Percentiles rank a stretch among this genome's conserved stretches.
Evolutionary conservation across 1,140 invertebrate species (phyloP).

Genomic region (Pectinophora gossypiella): DNA sequence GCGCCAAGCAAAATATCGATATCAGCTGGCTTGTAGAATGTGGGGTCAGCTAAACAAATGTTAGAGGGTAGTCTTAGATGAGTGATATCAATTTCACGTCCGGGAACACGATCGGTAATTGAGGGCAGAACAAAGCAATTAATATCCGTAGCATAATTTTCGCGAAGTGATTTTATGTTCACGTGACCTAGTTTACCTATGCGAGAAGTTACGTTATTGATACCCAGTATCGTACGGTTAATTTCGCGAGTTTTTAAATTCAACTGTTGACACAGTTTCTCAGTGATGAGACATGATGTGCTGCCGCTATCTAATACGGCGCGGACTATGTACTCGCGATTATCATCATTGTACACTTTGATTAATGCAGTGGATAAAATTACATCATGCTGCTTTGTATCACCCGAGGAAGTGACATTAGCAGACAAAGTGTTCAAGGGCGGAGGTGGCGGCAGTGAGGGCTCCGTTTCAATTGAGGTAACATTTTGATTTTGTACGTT

Average conservation of each 20-base stretch:
- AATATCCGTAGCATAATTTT: background rate
- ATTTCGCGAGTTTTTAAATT: background rate
- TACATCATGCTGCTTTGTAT: background rate
- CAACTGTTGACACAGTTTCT: background rate
- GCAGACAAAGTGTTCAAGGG: too few species aligned
- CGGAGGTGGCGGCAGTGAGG: too few species aligned
- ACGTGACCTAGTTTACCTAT: background rate
- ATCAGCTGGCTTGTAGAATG: constrained; percentile 1
- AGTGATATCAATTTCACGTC: background rate
- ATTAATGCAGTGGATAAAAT: constrained; percentile 10
- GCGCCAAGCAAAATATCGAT: constrained; percentile 4
- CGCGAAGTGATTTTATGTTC: background rate
- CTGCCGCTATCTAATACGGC: constrained; percentile 3
- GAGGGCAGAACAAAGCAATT: constrained; percentile 4
- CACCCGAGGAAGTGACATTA: too few species aligned
- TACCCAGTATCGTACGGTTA: background rate
- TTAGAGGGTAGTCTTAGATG: background rate
- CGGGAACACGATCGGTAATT: constrained; percentile 1
- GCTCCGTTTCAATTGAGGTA: too few species aligned
- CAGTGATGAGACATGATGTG: constrained; percentile 4
- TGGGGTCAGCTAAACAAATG: constrained; percentile 6
- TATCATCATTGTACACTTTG: background rate
- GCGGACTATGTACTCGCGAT: constrained; percentile 1
- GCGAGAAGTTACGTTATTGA: background rate
- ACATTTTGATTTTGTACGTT: background rate